Percentiles rank a stretch among this genome's conserved stretches.
phyloP scores from a whole-genome alignment of 2,797 vertebrate species.

The Discoglossus pictus region DNA sequence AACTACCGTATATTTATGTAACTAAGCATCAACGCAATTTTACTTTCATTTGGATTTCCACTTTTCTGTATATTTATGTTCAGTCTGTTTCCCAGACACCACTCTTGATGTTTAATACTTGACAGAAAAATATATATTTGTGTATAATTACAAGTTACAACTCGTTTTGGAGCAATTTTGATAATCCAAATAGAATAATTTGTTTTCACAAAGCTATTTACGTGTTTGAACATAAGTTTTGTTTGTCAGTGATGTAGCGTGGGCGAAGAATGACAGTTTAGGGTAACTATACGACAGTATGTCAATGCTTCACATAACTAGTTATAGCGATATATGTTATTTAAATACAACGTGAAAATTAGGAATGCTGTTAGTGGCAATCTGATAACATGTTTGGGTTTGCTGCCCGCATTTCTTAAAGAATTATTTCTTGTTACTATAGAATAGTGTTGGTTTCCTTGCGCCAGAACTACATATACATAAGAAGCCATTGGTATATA shows the following conservation, averaged over 20 bases:
- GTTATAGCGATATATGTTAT: neutral
- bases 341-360: slow-evolving; percentile 26
- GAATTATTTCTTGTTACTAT: too few relatives aligned
- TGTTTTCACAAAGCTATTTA: neutral
- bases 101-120: neutral
- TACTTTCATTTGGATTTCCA: too few relatives aligned
- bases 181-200: slow-evolving; percentile 26
- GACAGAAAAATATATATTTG: neutral
- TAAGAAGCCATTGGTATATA: too few relatives aligned
- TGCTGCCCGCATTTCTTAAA: too few relatives aligned
- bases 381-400: too few relatives aligned
- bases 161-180: slow-evolving; percentile 18
- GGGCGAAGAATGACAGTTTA: slow-evolving; percentile 39
- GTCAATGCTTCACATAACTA: slow-evolving; percentile 26
- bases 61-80: too few relatives aligned
- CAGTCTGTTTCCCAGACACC: too few relatives aligned
- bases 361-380: too few relatives aligned
- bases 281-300: neutral
- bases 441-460: too few relatives aligned
- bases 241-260: slow-evolving; percentile 17
- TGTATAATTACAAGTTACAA: slow-evolving; percentile 24
- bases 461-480: too few relatives aligned
- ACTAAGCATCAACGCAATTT: too few relatives aligned
- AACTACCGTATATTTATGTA: too few relatives aligned
- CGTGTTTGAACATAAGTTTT: slow-evolving; percentile 11